Conservation (phyloP, 1,140 invertebrate species). For the Monochamus saltuarius region DNA sequence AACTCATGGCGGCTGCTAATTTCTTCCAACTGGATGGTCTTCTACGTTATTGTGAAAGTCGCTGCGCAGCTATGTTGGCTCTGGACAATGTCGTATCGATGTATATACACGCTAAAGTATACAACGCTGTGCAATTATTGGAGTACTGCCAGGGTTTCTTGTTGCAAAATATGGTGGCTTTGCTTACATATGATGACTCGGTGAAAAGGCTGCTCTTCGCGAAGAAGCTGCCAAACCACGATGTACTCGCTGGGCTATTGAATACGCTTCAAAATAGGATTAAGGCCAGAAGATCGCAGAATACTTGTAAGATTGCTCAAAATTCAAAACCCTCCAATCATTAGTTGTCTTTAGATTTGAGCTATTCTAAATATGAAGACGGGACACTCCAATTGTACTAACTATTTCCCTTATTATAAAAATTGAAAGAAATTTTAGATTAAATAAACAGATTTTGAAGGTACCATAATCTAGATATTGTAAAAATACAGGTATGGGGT, state of each 20-base stretch:
- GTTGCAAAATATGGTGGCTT: constrained; percentile 90
- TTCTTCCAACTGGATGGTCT: constrained; percentile 89
- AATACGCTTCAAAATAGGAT: constrained; percentile 78
- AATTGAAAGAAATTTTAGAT: no score
- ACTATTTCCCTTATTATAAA: no score
- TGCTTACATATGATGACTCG: constrained; percentile 87
- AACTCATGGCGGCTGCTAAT: constrained; percentile 87
- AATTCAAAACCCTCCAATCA: constrained; percentile 8
- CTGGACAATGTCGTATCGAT: constrained; percentile 88
- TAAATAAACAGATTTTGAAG: no score
- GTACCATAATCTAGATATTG: no score
- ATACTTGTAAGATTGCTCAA: constrained; percentile 35
- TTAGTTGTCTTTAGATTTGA: no score
- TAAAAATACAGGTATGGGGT: no score
- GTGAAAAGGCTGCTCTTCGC: constrained; percentile 85
- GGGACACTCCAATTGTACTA: no score
- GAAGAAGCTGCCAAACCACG: constrained; percentile 86
- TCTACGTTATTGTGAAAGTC: constrained; percentile 79
- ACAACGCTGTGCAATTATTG: constrained; percentile 80
- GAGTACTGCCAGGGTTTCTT: constrained; percentile 88
- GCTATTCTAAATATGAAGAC: no score
- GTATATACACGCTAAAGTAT: constrained; percentile 92
- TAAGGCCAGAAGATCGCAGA: constrained; percentile 57
- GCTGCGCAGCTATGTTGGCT: constrained; percentile 80
- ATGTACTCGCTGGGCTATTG: constrained; percentile 79